A percentile compares a stretch with the other conserved stretches of the same genome.
Conservation (phyloP, 1,140 invertebrate genomes). For the Drosophila littoralis region DNA sequence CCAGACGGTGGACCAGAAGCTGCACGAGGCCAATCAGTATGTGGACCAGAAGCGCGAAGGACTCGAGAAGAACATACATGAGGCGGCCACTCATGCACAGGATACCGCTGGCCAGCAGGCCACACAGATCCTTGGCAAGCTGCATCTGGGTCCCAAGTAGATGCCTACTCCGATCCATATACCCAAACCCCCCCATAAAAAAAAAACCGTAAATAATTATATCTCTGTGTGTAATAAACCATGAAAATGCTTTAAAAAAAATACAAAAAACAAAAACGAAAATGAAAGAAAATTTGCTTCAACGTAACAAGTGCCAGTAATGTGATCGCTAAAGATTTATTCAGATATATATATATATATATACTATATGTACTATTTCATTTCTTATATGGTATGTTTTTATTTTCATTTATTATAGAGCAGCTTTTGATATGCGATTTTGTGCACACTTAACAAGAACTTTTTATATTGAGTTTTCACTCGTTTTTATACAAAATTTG, state of each 20-base stretch:
- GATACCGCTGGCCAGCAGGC: constrained; percentile 74
- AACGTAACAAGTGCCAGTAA: constrained; percentile 83
- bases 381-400: constrained; percentile 37
- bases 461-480: constrained; percentile 31
- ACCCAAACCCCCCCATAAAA: constrained; percentile 5
- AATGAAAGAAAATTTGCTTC: constrained; percentile 61
- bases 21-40: constrained; percentile 84
- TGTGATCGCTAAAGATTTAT: constrained; percentile 76
- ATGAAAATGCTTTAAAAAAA: constrained; percentile 55
- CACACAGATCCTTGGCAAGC: constrained; percentile 77
- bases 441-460: constrained; percentile 6
- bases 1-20: constrained; percentile 82
- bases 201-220: constrained; percentile 41
- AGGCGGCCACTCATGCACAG: constrained; percentile 69
- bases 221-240: constrained; percentile 40
- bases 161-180: background rate
- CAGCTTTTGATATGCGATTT: constrained; percentile 14
- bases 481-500: constrained; percentile 43
- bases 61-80: constrained; percentile 79
- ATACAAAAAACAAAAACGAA: constrained; percentile 37
- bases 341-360: constrained; percentile 46
- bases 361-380: constrained; percentile 64
- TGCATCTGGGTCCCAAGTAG: constrained; percentile 74
- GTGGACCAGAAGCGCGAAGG: constrained; percentile 82
- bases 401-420: constrained; percentile 12